These are phyloP conservation scores for Polyommatus iphigenia DNA, from an alignment of 2,888 invertebrate species.

Conservation along the genomic window DNA sequence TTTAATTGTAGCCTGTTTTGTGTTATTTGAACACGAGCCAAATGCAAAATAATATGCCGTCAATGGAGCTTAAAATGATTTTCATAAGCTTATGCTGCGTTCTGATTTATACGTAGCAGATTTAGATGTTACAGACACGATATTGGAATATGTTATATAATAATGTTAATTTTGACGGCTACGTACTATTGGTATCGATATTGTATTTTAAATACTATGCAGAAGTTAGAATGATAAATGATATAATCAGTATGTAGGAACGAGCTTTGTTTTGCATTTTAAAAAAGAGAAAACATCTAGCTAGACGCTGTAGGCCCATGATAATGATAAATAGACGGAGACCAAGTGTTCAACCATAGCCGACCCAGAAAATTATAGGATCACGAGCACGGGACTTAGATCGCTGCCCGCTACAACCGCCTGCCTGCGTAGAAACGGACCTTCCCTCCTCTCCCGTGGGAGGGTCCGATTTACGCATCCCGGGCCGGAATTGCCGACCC, in stretches of 20 bases:
- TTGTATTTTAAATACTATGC: neutral
- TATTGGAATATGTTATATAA: neutral
- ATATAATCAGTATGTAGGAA: neutral
- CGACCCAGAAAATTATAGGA: slow-evolving; percentile 8
- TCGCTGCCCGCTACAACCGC: slow-evolving; percentile 34
- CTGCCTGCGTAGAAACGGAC: slow-evolving; percentile 37
- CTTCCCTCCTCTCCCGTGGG: neutral
- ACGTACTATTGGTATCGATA: neutral
- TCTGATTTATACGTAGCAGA: neutral
- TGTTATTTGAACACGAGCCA: slow-evolving; percentile 33
- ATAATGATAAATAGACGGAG: slow-evolving; percentile 1
- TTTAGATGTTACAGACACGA: neutral
- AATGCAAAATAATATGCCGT: slow-evolving; percentile 30
- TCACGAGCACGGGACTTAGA: slow-evolving; percentile 35
- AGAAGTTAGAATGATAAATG: neutral
- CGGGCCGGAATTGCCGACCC: too few relatives aligned
- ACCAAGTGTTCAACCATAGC: slow-evolving; percentile 19
- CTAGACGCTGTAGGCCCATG: neutral
- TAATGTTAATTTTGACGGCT: neutral
- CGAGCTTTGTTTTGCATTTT: too few relatives aligned
- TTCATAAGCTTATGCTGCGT: slow-evolving; percentile 24
- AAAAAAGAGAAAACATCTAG: too few relatives aligned
- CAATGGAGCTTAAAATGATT: slow-evolving; percentile 33
- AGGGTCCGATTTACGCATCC: too few relatives aligned
- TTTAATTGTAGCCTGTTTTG: slow-evolving; percentile 33